A percentile compares a stretch with the other conserved stretches of the same genome.
These are phyloP conservation scores for Aphidius gifuensis DNA, from an alignment of 1,140 invertebrate genomes.

Conservation along the genomic window DNA sequence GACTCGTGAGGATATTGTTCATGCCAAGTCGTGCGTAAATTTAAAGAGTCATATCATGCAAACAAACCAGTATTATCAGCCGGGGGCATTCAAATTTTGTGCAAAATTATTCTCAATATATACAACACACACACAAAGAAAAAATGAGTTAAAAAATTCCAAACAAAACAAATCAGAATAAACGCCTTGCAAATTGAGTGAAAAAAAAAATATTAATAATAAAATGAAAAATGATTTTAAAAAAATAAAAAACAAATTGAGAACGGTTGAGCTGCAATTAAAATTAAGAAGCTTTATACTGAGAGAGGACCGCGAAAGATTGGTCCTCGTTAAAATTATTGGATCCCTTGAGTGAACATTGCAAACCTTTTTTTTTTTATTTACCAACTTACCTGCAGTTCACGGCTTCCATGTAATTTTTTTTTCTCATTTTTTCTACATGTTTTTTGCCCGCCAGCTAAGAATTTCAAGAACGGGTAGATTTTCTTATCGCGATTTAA, in stretches of 20 bases:
- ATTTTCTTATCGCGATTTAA: conserved; percentile 1
- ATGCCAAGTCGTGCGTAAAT: conserved; percentile 21
- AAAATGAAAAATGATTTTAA: background rate
- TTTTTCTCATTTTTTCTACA: conserved; percentile 24
- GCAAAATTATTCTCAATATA: background rate
- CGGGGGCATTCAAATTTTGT: conserved; percentile 11
- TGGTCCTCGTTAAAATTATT: conserved; percentile 51
- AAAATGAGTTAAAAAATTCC: too few species aligned
- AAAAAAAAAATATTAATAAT: conserved; percentile 3
- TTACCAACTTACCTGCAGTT: conserved; percentile 3
- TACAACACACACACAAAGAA: too few species aligned
- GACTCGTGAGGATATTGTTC: conserved; percentile 21
- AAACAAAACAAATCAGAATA: too few species aligned
- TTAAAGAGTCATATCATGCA: conserved; percentile 5
- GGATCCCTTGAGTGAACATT: conserved; percentile 17
- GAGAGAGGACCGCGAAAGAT: conserved; percentile 1
- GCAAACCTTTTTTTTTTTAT: conserved; percentile 9
- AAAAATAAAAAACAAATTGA: background rate
- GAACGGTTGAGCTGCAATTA: conserved; percentile 16
- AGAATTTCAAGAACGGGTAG: conserved; percentile 23
- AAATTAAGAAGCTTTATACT: conserved; percentile 16
- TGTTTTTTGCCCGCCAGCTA: conserved; percentile 14
- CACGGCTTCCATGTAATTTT: background rate
- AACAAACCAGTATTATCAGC: conserved; percentile 8
- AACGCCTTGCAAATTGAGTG: too few species aligned